Conservation (phyloP, 2,797 vertebrate species). For the Myotis vivesi region DNA sequence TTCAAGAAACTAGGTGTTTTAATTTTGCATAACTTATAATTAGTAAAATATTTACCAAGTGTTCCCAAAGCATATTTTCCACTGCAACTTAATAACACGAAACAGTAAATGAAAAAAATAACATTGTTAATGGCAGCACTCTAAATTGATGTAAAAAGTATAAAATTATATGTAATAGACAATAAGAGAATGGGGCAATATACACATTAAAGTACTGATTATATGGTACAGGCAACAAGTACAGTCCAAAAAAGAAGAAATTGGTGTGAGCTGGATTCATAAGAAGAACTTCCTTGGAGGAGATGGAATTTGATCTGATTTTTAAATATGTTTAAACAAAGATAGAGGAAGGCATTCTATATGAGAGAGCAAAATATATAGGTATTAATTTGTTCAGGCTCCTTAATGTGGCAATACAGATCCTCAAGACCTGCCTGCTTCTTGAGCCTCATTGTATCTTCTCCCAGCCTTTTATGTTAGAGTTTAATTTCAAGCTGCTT, state of each 20-base stretch:
- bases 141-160: not conserved
- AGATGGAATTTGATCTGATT: slow-evolving; percentile 13
- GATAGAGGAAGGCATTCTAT: not conserved
- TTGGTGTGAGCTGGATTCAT: not conserved
- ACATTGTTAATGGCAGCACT: not conserved
- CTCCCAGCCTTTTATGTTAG: not conserved
- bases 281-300: not conserved
- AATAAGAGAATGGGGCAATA: not conserved
- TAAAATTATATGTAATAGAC: not conserved
- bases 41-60: slow-evolving; percentile 26
- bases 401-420: not conserved
- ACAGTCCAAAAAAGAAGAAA: slow-evolving; percentile 6
- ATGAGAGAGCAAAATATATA: not conserved
- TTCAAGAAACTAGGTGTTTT: not conserved
- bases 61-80: not conserved
- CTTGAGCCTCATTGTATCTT: not conserved
- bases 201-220: not conserved
- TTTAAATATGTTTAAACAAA: slow-evolving; percentile 34
- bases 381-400: not conserved
- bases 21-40: not conserved
- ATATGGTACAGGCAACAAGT: not conserved
- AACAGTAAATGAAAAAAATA: slow-evolving; percentile 51
- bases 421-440: not conserved
- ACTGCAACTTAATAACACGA: slow-evolving; percentile 9
- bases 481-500: not conserved